Evolutionary conservation across 2,888 invertebrate genomes (phyloP).

Genomic region (Diachrysia chrysitis): DNA sequence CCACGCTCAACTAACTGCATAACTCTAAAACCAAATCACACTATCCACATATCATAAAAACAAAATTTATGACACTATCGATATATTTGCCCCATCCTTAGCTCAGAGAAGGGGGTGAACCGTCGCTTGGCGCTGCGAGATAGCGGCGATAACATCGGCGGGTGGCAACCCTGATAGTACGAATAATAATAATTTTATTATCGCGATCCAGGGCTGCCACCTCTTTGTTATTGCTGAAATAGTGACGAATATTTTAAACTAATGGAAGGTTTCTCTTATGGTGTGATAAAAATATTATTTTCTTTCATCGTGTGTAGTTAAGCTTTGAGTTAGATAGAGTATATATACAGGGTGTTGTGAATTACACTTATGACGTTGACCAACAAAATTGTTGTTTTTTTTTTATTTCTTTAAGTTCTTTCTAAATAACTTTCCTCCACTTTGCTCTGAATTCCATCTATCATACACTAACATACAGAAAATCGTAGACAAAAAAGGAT

Average conservation of each 20-base stretch:
- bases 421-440: no score
- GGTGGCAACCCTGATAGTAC: constrained; percentile 86
- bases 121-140: constrained; percentile 87
- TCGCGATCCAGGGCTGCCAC: constrained; percentile 82
- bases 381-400: no score
- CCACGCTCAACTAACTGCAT: not conserved
- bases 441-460: no score
- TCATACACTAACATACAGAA: no score
- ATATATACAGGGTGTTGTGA: not conserved
- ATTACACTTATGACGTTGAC: not conserved
- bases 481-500: no score
- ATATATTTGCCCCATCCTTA: constrained; percentile 64
- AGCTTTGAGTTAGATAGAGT: not conserved
- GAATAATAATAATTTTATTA: constrained; percentile 89
- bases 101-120: constrained; percentile 83
- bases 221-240: constrained; percentile 59
- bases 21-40: constrained; percentile 10
- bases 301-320: not conserved
- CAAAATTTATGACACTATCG: constrained; percentile 54
- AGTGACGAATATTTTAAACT: constrained; percentile 54
- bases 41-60: constrained; percentile 28
- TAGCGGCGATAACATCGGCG: constrained; percentile 85
- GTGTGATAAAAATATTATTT: constrained; percentile 13
- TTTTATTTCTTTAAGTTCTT: no score
- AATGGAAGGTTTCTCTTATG: constrained; percentile 39